A percentile compares a stretch with the other conserved stretches of the same genome.
Conservation (phyloP, 2,888 invertebrate genomes). For the Oscheius sp. region DNA sequence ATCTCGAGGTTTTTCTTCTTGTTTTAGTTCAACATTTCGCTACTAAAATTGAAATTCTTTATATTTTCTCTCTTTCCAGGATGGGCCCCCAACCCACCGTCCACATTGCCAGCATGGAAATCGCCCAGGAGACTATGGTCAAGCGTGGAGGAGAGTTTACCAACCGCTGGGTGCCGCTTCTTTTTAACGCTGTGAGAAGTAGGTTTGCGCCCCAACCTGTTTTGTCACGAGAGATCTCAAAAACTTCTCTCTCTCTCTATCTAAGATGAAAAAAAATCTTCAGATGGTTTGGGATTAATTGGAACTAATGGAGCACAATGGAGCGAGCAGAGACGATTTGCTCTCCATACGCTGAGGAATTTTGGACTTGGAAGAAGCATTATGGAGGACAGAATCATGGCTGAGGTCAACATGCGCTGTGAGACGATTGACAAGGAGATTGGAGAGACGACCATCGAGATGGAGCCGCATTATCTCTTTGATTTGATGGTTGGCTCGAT, state of each 20-base stretch:
- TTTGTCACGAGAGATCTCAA: not conserved
- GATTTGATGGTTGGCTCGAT: conserved; percentile 45
- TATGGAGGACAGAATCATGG: conserved; percentile 48
- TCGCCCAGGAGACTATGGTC: conserved; percentile 39
- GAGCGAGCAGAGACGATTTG: conserved; percentile 42
- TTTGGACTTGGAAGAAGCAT: conserved; percentile 47
- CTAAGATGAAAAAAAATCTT: not conserved
- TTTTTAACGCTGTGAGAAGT: conserved; percentile 10
- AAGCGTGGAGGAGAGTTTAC: conserved; percentile 17
- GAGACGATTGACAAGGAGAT: not conserved
- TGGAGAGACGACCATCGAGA: not conserved
- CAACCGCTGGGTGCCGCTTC: conserved; percentile 25
- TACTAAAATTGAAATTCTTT: too few species aligned
- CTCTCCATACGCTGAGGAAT: conserved; percentile 43
- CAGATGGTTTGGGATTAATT: conserved; percentile 33
- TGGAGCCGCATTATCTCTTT: conserved; percentile 29
- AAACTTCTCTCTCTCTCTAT: not conserved
- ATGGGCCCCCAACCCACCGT: conserved; percentile 43
- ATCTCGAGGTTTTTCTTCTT: too few species aligned
- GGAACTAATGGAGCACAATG: conserved; percentile 37
- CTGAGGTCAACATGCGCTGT: conserved; percentile 35
- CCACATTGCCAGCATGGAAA: conserved; percentile 39
- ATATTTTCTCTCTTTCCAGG: too few species aligned
- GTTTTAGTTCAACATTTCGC: too few species aligned
- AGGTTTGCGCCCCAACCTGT: not conserved